Evolutionary conservation across 2,888 invertebrate genomes (phyloP), one percentile per base, ranked within the genome.

Genomic region (Zele albiditarsus): DNA sequence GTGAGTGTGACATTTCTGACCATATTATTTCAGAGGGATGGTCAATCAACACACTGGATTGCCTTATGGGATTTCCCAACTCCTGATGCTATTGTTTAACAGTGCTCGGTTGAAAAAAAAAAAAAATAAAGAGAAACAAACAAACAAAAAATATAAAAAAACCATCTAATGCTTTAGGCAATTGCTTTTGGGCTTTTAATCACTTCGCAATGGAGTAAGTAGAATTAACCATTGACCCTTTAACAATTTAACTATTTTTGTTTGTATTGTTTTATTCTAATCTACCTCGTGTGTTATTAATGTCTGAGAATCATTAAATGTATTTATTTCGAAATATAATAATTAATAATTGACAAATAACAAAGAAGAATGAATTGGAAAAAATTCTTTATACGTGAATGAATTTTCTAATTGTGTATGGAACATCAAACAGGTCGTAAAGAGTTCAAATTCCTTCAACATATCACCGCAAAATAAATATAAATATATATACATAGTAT

Each of bases 201-300:
- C 78, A 75, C 80, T 80, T 79, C 80, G 77, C 80, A 67, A 87
- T 87, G 86, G 79, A 81, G 87, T 87, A 87, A 87, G 87, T 87
- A 87, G 83, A 77, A 80, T 80, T 83, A 82, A 76, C 77, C 69
- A 73, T 75, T 77, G 53, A 63, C 20, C 16, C 25, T 42, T 10
- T 28, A 49, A 67, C 63, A 69, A 23, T n/a, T 23, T 31, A 2
- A 38, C n/a, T 46, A 28, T 67, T 42, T 67, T 67, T 16, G 25
- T 46, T 67, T 46, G 46, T 27, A 12, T 10, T 27, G 0, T 63
- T 33, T 28, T 16, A 6, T 63, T 33, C 33, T 20, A 33, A 33
- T 20, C 2, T 20, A 33, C 1, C 23, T 23, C 14, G 2, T 65
- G 1, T 10, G 14, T 38, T 14, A 53, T 68, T 3, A 31, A 23